Evolutionary conservation across 2,113 vertebrate species (phyloP), one percentile per base, ranked within the genome.

Genomic region (Pipa parva): DNA sequence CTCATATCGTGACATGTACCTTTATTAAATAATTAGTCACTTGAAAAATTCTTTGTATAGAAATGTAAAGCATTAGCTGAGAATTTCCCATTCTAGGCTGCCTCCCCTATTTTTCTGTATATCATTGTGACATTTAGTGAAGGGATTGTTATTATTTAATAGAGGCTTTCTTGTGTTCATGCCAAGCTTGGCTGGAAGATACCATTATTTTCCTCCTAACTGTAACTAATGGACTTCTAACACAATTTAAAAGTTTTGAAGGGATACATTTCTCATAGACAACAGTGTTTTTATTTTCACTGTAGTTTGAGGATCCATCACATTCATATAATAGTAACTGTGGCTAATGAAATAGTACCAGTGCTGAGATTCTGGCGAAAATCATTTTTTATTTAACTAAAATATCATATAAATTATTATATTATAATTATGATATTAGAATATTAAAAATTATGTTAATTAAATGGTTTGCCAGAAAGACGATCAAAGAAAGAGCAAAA

Each of bases 201-300:
- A 71, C 55, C 63, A 63, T 71, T 55, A 24, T 63, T 51, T 58
- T 5, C 11, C 26, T 64, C 56, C 72, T 71, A 75, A 79, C 77
- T 79, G 63, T 72, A 75, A 50, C 51, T 83, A 85, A 85, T 85
- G 79, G 77, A 72, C 77, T 75, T 78, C 64, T 80, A 77, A 82
- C 75, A 80, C 49, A 73, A 73, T 83, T 82, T 77, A n/a, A 64
- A 58, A 74, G 31, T 75, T 80, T 71, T 80, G 48, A 56, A 73
- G 67, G 60, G 73, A 80, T 76, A 81, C 76, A 82, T 80, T 81
- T 79, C 22, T 63, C 72, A 72, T 65, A 54, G 75, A 78, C 63
- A 58, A 73, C 77, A 78, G 72, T 73, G 79, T 79, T 79, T 81
- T 82, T 78, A 71, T 39, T 73, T n/a, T 77, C 74, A 28, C 74